Evolutionary conservation across 2,113 vertebrate genomes (phyloP).

Genomic region (Misgurnus anguillicaudatus): DNA sequence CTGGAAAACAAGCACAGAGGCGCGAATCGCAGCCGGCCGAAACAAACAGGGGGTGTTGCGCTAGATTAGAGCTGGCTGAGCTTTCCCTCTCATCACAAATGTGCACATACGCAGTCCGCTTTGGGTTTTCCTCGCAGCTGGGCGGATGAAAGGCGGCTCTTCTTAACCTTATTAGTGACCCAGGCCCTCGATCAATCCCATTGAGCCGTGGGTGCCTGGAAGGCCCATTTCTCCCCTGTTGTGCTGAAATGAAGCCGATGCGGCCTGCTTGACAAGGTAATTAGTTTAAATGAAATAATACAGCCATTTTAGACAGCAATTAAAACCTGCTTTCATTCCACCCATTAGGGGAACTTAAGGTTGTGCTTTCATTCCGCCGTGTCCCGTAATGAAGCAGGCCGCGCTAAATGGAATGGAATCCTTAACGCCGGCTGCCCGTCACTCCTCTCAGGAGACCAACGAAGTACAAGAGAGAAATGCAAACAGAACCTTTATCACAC

Average conservation of each 20-base stretch:
- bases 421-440: conserved; percentile 37
- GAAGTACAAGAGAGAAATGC: conserved; percentile 33
- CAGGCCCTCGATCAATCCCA: conserved; percentile 63
- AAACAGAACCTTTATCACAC: conserved; percentile 36
- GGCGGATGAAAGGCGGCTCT: conserved; percentile 51
- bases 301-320: conserved; percentile 70
- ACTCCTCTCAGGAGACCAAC: conserved; percentile 26
- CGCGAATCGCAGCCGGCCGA: conserved; percentile 21
- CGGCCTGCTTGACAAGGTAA: conserved; percentile 65
- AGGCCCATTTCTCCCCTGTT: conserved; percentile 64
- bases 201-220: conserved; percentile 62
- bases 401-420: conserved; percentile 56
- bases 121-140: conserved; percentile 37
- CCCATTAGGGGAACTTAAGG: conserved; percentile 67
- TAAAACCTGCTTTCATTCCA: conserved; percentile 68
- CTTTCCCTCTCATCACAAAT: conserved; percentile 17
- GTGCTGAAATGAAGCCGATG: conserved; percentile 63
- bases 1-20: conserved; percentile 32
- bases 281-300: conserved; percentile 74
- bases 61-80: conserved; percentile 41
- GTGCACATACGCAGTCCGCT: conserved; percentile 28
- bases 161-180: conserved; percentile 57
- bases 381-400: conserved; percentile 62
- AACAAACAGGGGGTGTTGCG: conserved; percentile 14
- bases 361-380: conserved; percentile 60